Percentiles rank a stretch among this genome's conserved stretches.
phyloP scores from a whole-genome alignment of 1,140 invertebrate genomes.

The Colletes latitarsis region DNA sequence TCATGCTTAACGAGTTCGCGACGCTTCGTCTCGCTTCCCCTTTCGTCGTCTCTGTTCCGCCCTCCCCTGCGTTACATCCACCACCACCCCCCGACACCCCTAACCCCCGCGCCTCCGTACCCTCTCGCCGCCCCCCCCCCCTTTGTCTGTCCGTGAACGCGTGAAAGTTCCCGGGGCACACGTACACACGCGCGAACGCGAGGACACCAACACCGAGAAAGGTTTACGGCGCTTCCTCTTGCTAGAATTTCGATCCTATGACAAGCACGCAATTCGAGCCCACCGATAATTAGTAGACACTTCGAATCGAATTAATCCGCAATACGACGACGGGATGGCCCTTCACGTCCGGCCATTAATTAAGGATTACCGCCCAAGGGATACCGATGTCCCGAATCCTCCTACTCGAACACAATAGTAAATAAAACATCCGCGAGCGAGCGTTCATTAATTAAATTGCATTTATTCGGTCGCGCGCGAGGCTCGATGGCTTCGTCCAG shows the following conservation, averaged over 20 bases:
- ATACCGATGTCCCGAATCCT: background rate
- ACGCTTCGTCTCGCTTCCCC: background rate
- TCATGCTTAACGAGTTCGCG: constrained; percentile 65
- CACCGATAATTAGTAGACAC: constrained; percentile 66
- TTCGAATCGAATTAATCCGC: constrained; percentile 65
- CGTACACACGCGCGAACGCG: background rate
- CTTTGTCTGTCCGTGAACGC: background rate
- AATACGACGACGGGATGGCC: constrained; percentile 53
- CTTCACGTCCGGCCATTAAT: constrained; percentile 55
- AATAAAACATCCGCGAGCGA: constrained; percentile 41
- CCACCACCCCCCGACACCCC: background rate
- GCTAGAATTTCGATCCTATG: constrained; percentile 59
- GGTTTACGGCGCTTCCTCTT: constrained; percentile 39
- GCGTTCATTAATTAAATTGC: constrained; percentile 30
- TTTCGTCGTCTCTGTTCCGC: background rate
- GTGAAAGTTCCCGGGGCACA: constrained; percentile 10
- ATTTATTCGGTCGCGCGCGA: constrained; percentile 11
- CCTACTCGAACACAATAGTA: constrained; percentile 23
- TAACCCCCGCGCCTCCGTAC: background rate
- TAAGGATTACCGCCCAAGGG: constrained; percentile 44
- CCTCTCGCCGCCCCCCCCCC: background rate
- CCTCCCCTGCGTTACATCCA: background rate
- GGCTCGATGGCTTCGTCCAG: background rate
- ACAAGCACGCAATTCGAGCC: constrained; percentile 53
- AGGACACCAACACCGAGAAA: constrained; percentile 21